Evolutionary conservation across 1,140 invertebrate species (phyloP).

Genomic region (Bradysia coprophila): DNA sequence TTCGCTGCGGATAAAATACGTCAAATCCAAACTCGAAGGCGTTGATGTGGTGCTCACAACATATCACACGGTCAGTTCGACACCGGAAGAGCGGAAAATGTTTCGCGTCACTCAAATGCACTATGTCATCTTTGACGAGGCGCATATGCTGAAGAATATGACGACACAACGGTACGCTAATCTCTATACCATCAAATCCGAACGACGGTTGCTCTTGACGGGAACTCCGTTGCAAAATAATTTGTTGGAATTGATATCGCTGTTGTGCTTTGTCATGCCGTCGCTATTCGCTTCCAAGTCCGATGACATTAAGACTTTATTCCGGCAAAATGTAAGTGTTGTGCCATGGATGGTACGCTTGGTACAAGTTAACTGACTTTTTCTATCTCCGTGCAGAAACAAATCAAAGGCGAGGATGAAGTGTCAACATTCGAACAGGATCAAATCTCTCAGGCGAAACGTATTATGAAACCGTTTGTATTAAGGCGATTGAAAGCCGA

Average conservation of each 20-base stretch:
- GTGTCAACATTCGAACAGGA: slow-evolving; percentile 66
- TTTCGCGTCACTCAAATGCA: slow-evolving; percentile 77
- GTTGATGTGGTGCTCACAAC: slow-evolving; percentile 79
- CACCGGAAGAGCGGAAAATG: slow-evolving; percentile 74
- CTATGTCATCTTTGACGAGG: slow-evolving; percentile 93
- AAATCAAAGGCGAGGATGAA: slow-evolving; percentile 30
- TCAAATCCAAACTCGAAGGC: slow-evolving; percentile 51
- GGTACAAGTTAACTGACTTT: not conserved
- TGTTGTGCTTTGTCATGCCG: slow-evolving; percentile 92
- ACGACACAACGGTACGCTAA: slow-evolving; percentile 75
- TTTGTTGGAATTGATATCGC: slow-evolving; percentile 84
- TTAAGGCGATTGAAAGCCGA: slow-evolving; percentile 74
- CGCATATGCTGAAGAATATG: slow-evolving; percentile 97
- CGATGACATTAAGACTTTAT: slow-evolving; percentile 72
- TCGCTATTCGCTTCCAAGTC: slow-evolving; percentile 80
- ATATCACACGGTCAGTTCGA: slow-evolving; percentile 65
- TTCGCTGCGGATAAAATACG: slow-evolving; percentile 51
- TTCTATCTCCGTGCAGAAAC: not conserved
- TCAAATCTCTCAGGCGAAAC: slow-evolving; percentile 79
- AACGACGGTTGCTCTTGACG: slow-evolving; percentile 65
- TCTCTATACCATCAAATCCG: slow-evolving; percentile 73
- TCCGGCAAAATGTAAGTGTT: slow-evolving; percentile 41
- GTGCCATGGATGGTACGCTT: not conserved
- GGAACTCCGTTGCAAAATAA: slow-evolving; percentile 94
- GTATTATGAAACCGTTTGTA: slow-evolving; percentile 92